Percentiles rank a stretch among this genome's conserved stretches.
phyloP scores from a whole-genome alignment of 2,113 vertebrate species.

The Pelobates fuscus region DNA sequence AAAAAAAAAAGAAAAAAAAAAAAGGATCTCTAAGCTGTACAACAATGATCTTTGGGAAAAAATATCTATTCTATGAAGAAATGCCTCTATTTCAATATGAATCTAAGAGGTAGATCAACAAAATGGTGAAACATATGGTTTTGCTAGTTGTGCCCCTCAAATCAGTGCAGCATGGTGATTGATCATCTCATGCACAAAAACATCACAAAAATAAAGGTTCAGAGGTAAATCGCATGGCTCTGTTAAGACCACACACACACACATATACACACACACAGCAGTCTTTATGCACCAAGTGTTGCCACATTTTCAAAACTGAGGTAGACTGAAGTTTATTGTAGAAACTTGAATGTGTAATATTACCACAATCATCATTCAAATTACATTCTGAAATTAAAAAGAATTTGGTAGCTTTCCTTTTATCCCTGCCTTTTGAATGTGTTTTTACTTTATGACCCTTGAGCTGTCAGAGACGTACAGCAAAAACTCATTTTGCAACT shows the following conservation, averaged over 20 bases:
- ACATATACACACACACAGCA: slow-evolving; percentile 70
- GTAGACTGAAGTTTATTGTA: slow-evolving; percentile 87
- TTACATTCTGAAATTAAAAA: slow-evolving; percentile 80
- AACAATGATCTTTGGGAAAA: slow-evolving; percentile 76
- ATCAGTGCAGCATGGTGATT: slow-evolving; percentile 78
- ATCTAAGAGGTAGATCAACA: slow-evolving; percentile 94
- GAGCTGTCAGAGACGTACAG: slow-evolving; percentile 4
- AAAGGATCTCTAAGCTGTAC: slow-evolving; percentile 81
- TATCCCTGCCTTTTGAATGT: slow-evolving; percentile 70
- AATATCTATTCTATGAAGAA: slow-evolving; percentile 80
- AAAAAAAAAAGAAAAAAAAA: too few relatives aligned
- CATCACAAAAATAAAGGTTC: slow-evolving; percentile 72
- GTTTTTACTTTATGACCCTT: slow-evolving; percentile 55
- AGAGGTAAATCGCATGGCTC: slow-evolving; percentile 83
- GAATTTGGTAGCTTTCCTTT: slow-evolving; percentile 69
- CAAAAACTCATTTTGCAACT: background rate
- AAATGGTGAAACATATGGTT: slow-evolving; percentile 82
- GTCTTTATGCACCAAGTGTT: slow-evolving; percentile 76
- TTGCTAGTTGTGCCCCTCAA: slow-evolving; percentile 84
- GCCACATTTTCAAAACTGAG: slow-evolving; percentile 85
- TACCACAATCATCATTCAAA: slow-evolving; percentile 89
- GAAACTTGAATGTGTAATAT: slow-evolving; percentile 85
- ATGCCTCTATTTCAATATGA: slow-evolving; percentile 90
- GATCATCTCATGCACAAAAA: slow-evolving; percentile 78
- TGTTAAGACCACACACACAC: slow-evolving; percentile 73